These are phyloP conservation scores for Ciona savignyi DNA, from an alignment of 23 tunicate species.

Conservation along the genomic window DNA sequence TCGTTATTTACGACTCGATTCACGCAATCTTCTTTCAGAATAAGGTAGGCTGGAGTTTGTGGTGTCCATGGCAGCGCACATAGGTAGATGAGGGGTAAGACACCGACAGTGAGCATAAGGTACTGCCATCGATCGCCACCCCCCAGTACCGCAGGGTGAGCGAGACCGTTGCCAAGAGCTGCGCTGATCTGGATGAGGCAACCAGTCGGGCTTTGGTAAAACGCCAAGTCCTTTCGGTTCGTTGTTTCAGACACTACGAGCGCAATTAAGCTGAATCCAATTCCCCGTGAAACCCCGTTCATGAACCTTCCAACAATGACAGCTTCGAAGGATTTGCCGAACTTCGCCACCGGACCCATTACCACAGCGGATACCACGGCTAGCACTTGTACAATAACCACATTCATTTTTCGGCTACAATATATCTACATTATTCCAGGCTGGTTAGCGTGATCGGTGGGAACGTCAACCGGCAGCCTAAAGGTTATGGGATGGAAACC, in stretches of 20 bases:
- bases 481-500: too few species aligned
- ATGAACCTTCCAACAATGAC: slow-evolving; percentile 51
- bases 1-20: neutral
- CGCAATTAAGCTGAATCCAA: slow-evolving; percentile 22
- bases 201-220: slow-evolving; percentile 17
- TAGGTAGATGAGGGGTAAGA: slow-evolving; percentile 26
- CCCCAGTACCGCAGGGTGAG: slow-evolving; percentile 30
- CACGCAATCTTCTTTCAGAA: slow-evolving; percentile 6
- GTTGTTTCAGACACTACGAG: slow-evolving; percentile 41
- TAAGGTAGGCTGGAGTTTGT: slow-evolving; percentile 16
- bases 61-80: slow-evolving; percentile 33
- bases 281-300: slow-evolving; percentile 43
- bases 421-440: neutral
- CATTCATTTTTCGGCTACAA: slow-evolving; percentile 32
- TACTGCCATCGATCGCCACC: slow-evolving; percentile 23
- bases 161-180: slow-evolving; percentile 21
- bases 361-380: slow-evolving; percentile 32
- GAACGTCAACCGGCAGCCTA: too few species aligned
- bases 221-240: slow-evolving; percentile 28
- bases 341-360: slow-evolving; percentile 36
- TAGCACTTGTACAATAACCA: slow-evolving; percentile 25
- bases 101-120: slow-evolving; percentile 23
- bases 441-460: too few species aligned
- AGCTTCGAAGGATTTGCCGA: slow-evolving; percentile 37
- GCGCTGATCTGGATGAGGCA: slow-evolving; percentile 21